Conservation (phyloP, 1,140 invertebrate genomes). For the Dysdera silvatica region DNA sequence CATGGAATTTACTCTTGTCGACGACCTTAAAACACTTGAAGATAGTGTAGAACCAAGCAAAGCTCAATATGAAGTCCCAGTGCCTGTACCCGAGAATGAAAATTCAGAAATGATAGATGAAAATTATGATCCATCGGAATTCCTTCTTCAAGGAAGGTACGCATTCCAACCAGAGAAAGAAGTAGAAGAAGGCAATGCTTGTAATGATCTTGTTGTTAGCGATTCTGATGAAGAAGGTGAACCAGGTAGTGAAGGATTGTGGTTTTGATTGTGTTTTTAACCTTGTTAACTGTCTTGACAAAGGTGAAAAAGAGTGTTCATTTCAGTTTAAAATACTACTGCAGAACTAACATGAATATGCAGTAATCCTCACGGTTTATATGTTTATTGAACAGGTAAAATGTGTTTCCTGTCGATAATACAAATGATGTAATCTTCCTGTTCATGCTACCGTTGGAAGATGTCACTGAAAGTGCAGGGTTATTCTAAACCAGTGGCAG, state of each 20-base stretch:
- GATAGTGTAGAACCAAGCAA: slow-evolving; percentile 3
- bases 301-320: no score
- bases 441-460: no score
- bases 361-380: no score
- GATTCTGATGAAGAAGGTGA: slow-evolving; percentile 65
- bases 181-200: slow-evolving; percentile 40
- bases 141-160: slow-evolving; percentile 53
- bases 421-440: no score
- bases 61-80: slow-evolving; percentile 6
- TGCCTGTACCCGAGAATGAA: slow-evolving; percentile 33
- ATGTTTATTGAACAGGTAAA: no score
- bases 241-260: slow-evolving; percentile 48
- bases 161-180: slow-evolving; percentile 40
- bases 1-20: neutral
- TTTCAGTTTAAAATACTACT: no score
- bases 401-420: no score
- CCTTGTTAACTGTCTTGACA: neutral
- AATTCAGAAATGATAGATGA: slow-evolving; percentile 73
- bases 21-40: neutral
- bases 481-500: no score
- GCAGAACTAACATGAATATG: no score
- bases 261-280: slow-evolving; percentile 45
- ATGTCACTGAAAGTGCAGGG: no score
- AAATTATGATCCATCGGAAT: slow-evolving; percentile 79
- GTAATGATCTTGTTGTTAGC: slow-evolving; percentile 67